A percentile compares a stretch with the other conserved stretches of the same genome.
These are phyloP conservation scores for Liodrosophila aerea DNA, from an alignment of 2,888 invertebrate genomes.

Conservation along the genomic window DNA sequence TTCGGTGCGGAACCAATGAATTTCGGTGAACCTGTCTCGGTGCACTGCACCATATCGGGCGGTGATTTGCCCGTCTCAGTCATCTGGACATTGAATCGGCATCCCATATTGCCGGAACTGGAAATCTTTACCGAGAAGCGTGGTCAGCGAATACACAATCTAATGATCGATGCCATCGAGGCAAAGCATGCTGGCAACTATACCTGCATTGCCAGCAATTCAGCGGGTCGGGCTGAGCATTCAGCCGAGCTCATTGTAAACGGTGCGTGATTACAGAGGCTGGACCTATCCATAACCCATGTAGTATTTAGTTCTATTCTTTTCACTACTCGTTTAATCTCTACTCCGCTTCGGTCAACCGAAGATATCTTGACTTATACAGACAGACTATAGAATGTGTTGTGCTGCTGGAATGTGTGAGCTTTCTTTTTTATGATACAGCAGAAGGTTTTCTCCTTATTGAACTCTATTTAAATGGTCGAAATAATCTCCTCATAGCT, in stretches of 20 bases:
- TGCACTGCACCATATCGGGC: constrained; percentile 87
- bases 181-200: constrained; percentile 89
- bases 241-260: constrained; percentile 89
- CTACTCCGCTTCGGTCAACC: constrained; percentile 16
- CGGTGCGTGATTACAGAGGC: constrained; percentile 83
- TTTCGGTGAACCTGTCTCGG: constrained; percentile 86
- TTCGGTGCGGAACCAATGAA: constrained; percentile 89
- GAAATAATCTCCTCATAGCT: constrained; percentile 84
- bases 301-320: constrained; percentile 1
- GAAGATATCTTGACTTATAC: constrained; percentile 3
- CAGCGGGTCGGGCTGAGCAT: constrained; percentile 87
- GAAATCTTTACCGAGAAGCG: constrained; percentile 80
- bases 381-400: constrained; percentile 13
- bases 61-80: constrained; percentile 91
- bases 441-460: too few relatives aligned
- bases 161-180: constrained; percentile 87
- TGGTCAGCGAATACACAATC: constrained; percentile 83
- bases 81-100: constrained; percentile 87
- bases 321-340: neutral
- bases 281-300: neutral
- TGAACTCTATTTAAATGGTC: too few relatives aligned
- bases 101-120: constrained; percentile 80
- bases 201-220: constrained; percentile 89
- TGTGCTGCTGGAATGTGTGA: constrained; percentile 40
- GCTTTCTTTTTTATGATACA: too few relatives aligned